phyloP scores from a whole-genome alignment of 2,113 vertebrate genomes.

The Chlamydotis undulata region DNA sequence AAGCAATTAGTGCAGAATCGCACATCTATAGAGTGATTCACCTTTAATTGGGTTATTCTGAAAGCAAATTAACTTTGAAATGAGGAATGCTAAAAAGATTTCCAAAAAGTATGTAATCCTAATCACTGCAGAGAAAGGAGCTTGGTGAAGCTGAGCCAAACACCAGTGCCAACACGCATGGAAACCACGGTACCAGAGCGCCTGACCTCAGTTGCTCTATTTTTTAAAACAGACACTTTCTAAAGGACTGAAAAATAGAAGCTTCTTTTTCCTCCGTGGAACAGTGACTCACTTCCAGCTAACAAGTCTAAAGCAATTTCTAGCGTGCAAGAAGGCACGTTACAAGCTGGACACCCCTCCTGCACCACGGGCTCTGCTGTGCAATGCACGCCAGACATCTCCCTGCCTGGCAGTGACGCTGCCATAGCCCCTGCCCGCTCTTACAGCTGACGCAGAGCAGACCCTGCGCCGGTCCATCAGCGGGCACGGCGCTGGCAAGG shows the following conservation, averaged over 20 bases:
- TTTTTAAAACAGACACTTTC: not conserved
- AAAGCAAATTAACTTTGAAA: constrained; percentile 52
- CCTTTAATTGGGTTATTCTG: constrained; percentile 46
- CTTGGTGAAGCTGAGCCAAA: not conserved
- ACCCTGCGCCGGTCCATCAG: fast-evolving
- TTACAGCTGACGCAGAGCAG: not conserved
- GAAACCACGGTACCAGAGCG: fast-evolving
- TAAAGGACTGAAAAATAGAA: not conserved
- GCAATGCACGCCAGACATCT: fast-evolving
- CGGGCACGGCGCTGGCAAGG: fast-evolving
- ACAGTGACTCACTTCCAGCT: not conserved
- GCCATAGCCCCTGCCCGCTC: not conserved
- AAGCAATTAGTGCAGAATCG: constrained; percentile 38
- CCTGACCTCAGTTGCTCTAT: not conserved
- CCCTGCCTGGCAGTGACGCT: no score
- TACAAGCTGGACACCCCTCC: fast-evolving
- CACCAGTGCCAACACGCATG: not conserved
- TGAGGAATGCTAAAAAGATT: constrained; percentile 26
- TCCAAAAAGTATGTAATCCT: not conserved
- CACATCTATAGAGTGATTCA: constrained; percentile 26
- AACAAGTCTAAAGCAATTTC: no score
- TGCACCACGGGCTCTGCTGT: fast-evolving
- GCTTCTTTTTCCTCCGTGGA: not conserved
- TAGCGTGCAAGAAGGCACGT: fast-evolving
- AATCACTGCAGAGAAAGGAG: not conserved